Conservation (phyloP, 2,888 invertebrate species). For the Nomada flava region DNA sequence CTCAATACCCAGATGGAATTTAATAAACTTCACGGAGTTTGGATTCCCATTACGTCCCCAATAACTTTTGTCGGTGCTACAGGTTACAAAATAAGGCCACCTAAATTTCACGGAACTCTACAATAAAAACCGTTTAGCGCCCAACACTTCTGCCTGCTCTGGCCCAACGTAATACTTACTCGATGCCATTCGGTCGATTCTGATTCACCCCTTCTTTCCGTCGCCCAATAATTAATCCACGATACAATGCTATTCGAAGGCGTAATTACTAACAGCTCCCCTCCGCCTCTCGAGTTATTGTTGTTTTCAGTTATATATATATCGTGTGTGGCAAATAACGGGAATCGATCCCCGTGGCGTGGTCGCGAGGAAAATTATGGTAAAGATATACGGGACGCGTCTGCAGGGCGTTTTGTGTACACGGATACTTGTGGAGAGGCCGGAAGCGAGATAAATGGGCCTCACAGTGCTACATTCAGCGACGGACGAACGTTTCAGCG, state of each 20-base stretch:
- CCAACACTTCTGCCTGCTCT: too few species aligned
- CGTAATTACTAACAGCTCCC: too few species aligned
- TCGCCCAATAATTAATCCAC: neutral
- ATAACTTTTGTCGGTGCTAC: too few species aligned
- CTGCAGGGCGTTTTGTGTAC: slow-evolving; percentile 43
- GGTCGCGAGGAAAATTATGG: slow-evolving; percentile 55
- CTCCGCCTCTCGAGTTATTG: slow-evolving; percentile 1
- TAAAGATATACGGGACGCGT: slow-evolving; percentile 50
- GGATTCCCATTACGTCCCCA: too few species aligned
- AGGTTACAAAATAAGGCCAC: too few species aligned
- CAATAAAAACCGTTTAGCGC: too few species aligned
- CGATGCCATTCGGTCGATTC: too few species aligned
- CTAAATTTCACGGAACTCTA: too few species aligned
- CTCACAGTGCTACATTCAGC: slow-evolving; percentile 32
- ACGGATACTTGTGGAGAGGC: slow-evolving; percentile 32
- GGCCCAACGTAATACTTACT: too few species aligned
- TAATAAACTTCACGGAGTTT: too few species aligned
- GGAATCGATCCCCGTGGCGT: slow-evolving; percentile 11
- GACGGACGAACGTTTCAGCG: slow-evolving; percentile 32
- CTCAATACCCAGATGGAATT: too few species aligned
- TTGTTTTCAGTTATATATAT: slow-evolving; percentile 12
- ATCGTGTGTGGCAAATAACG: slow-evolving; percentile 32
- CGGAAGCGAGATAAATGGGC: slow-evolving; percentile 65
- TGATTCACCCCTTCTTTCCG: slow-evolving; percentile 14
- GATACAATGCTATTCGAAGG: neutral